A percentile compares a stretch with the other conserved stretches of the same genome.
Conservation (phyloP, 2,888 invertebrate genomes). For the Ophioninae sp. region DNA sequence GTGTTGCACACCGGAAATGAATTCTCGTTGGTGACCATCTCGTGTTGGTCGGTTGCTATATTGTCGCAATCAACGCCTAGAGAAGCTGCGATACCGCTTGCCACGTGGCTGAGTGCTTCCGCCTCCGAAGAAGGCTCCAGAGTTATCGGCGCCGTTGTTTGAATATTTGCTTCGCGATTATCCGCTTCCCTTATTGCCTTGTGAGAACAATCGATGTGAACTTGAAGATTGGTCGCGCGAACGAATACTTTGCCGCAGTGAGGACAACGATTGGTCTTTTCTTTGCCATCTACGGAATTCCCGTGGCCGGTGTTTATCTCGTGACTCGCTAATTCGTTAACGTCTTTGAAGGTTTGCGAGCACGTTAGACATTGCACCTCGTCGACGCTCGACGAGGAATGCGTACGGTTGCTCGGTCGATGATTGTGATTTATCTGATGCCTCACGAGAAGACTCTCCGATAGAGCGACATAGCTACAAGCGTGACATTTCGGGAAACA, state of each 20-base stretch:
- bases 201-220: conserved; percentile 75
- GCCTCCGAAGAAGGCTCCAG: conserved; percentile 83
- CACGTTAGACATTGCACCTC: conserved; percentile 74
- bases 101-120: conserved; percentile 83
- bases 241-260: conserved; percentile 90
- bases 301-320: conserved; percentile 76
- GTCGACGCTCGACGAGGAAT: conserved; percentile 64
- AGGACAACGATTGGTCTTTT: conserved; percentile 83
- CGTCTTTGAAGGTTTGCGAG: conserved; percentile 71
- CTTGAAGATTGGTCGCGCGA: conserved; percentile 86
- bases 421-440: conserved; percentile 87
- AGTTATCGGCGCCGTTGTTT: conserved; percentile 66
- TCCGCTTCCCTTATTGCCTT: conserved; percentile 68
- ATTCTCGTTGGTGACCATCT: conserved; percentile 68
- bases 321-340: conserved; percentile 73
- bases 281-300: conserved; percentile 67
- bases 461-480: conserved; percentile 90
- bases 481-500: conserved; percentile 90
- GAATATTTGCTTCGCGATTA: conserved; percentile 45
- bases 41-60: conserved; percentile 84
- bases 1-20: conserved; percentile 69
- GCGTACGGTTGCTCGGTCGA: conserved; percentile 67
- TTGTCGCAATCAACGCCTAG: conserved; percentile 82
- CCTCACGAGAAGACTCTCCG: conserved; percentile 86
- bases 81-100: conserved; percentile 83